Evolutionary conservation across 2,888 invertebrate genomes (phyloP), one percentile per base, ranked within the genome.

Genomic region (Amiota minor): DNA sequence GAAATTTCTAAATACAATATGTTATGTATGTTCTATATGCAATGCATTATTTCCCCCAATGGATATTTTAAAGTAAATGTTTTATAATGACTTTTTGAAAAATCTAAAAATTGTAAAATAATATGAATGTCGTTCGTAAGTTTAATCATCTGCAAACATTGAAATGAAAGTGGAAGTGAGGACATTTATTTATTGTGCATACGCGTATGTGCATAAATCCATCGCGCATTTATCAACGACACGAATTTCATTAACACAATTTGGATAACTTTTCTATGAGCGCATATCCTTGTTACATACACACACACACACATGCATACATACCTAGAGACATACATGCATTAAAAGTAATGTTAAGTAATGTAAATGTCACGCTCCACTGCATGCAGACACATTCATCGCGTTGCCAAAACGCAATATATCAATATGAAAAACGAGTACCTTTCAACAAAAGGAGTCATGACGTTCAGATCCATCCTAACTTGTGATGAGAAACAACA

Each of bases 181-280:
- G 35, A 35, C 35, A 35, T 35, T 35, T 35, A 35, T 0, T 35
- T 35, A 35, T 35, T 35, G 35, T 35, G 35, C 35, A 35, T 35
- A 35, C 35, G 6, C 6, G 35, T 35, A 35, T 35, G 35, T 35
- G 35, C 35, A 35, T 35, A 35, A 35, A 35, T 35, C 35, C 35
- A 35, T 6, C 20, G 9, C 12, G 1, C 10, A 65, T 64, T 59
- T 46, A 56, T 56, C 73, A 78, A 65, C 61, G 70, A 74, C 77
- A 79, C 78, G 84, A 85, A 82, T 82, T 82, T 82, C 85, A 82
- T 82, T 82, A 85, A 81, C 85, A 82, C 82, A 71, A 72, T 82
- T 85, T 74, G 77, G 74, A 67, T 74, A 74, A 69, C 53, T 71
- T 50, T 65, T 53, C 56, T 74, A 64, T 79, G 72, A 72, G 20